A percentile compares a stretch with the other conserved stretches of the same genome.
Evolutionary conservation across 2,888 invertebrate genomes (phyloP).

Genomic region (Caenorhabditis sulstoni): DNA sequence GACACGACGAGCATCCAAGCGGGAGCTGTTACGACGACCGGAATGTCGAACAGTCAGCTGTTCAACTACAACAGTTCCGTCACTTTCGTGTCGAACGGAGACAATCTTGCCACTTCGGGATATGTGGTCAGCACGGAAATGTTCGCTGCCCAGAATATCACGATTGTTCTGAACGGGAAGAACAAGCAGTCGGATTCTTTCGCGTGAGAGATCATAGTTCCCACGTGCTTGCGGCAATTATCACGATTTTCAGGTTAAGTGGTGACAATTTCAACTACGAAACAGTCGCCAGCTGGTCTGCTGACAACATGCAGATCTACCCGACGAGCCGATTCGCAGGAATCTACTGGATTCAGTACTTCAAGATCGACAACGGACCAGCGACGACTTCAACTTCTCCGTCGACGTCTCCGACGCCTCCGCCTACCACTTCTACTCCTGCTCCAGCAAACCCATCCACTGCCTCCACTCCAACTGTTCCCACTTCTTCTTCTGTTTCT

Average conservation of each 20-base stretch:
- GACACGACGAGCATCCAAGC: conserved; percentile 25
- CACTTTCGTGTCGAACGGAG: conserved; percentile 5
- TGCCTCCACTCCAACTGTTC: background rate
- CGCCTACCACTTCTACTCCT: background rate
- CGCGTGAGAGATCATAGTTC: no score
- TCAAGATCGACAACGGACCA: conserved; percentile 26
- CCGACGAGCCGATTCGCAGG: conserved; percentile 11
- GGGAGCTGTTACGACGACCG: conserved; percentile 24
- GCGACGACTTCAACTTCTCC: background rate
- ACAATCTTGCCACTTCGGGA: conserved; percentile 24
- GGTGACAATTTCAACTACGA: background rate
- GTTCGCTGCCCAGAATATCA: background rate
- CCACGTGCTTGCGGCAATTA: no score
- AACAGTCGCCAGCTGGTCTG: conserved; percentile 12
- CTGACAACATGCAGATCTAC: background rate
- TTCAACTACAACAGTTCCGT: conserved; percentile 25
- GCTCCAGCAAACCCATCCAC: background rate
- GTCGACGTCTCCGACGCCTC: background rate
- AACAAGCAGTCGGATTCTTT: background rate
- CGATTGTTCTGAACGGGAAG: conserved; percentile 2
- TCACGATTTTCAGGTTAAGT: no score
- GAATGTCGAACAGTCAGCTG: conserved; percentile 41
- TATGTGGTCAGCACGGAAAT: conserved; percentile 9
- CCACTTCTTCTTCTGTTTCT: conserved; percentile 1
- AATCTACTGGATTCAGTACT: conserved; percentile 31